Evolutionary conservation across 2,888 invertebrate genomes (phyloP), one percentile per base, ranked within the genome.

Genomic region (Keiferia lycopersicella): DNA sequence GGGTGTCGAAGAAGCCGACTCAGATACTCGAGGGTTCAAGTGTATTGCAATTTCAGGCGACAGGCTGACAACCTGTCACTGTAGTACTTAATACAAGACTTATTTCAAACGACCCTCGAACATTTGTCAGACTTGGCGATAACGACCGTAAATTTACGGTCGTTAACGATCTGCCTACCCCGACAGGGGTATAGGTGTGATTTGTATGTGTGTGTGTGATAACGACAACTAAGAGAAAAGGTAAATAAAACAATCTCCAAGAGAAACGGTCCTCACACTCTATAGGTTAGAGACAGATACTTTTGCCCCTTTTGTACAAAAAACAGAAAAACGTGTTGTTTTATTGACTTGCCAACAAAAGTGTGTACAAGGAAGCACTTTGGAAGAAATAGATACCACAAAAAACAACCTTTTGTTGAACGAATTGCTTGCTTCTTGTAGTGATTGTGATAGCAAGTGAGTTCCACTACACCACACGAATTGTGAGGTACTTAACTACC

Each of bases 381-480:
- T 41, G 12, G 39, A 58, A 53, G 41, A 56, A 34, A 8, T 20
- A 60, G 34, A 57, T 20, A 30, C 61, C 50, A 62, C 59, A 62
- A 65, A 65, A 57, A 20, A 30, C 59, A 39, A 12, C 10, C 30
- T 18, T 59, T 62, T 62, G 65, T 65, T 62, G n/a, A 30, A 53
- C 57, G 2, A 8, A 59, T 65, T n/a, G n/a, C n/a, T 62, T 65
- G 64, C 58, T 62, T n/a, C 34, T 39, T 48, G 34, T 62, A 57
- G 56, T 48, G 41, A 22, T 65, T 48, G 56, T 57, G 30, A 57
- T 18, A 11, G 58, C 64, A 59, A 20, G 59, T 45, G 51, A 59
- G 53, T 62, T 65, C 64, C 62, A 65, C 51, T 62, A 26, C 7
- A 14, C 8, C 30, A 30, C 16, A 14, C n/a, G 14, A 20, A 7